Evolutionary conservation across 1,140 invertebrate species (phyloP), one percentile per base, ranked within the genome.

Genomic region (Polypedilum vanderplanki): DNA sequence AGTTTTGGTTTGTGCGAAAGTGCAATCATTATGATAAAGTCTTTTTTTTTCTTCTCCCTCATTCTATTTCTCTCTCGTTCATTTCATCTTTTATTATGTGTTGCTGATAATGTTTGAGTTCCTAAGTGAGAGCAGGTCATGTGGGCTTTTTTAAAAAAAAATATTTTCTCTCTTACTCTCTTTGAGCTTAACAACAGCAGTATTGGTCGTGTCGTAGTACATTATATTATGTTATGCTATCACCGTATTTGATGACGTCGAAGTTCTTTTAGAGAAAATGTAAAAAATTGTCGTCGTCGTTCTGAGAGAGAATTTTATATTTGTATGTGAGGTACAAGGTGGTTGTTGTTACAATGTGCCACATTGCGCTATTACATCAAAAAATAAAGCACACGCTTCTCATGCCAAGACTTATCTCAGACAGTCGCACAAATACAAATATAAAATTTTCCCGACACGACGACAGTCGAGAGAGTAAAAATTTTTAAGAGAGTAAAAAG

Each of bases 161-260:
- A 57, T 33, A n/a, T 33, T 33, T 33, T 33, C 24, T 33, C 24
- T 33, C 24, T 33, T 33, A n/a, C n/a, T 33, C 24, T 33, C 24
- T 57, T 3, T 57, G 46, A 57, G 46, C 46, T 15, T n/a, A 57
- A 57, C 24, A 33, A 33, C 24, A 33, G n/a, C 46, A 57, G 46
- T 57, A n/a, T 57, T 57, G n/a, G 46, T 57, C 10, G 46, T 57
- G 46, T 8, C 46, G 46, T 57, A 57, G 46, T 57, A 57, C 46
- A 57, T 57, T 8, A 57, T 57, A 57, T 57, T 57, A 57, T 57
- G 46, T 57, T 57, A 57, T 57, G 46, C 46, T 57, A 57, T 57
- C 46, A 57, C 46, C 46, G 46, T 57, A 57, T n/a, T 57, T 57
- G 46, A 57, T 57, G 46, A 57, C 46, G 46, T 57, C 46, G 46